Evolutionary conservation across 1,140 invertebrate species (phyloP).

Genomic region (Eupristina koningsbergeri): DNA sequence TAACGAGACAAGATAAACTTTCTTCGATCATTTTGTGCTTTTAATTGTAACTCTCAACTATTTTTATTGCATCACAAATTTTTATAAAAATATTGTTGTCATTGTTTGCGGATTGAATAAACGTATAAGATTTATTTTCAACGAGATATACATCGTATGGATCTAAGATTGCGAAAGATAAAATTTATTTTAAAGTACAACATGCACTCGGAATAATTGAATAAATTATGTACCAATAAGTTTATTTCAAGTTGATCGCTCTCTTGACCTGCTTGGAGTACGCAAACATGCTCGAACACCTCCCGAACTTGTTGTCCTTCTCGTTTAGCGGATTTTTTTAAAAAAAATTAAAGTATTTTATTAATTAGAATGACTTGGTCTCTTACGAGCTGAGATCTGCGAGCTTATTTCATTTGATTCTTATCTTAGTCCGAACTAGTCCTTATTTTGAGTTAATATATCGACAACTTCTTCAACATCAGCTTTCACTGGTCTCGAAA

Average conservation of each 20-base stretch:
- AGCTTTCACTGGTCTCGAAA: background rate
- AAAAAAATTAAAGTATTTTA: no score
- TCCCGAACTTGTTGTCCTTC: no score
- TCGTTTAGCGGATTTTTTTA: no score
- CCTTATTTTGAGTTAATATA: no score
- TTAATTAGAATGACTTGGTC: no score
- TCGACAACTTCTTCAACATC: background rate
- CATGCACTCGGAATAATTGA: background rate
- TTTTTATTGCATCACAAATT: slow-evolving; percentile 5
- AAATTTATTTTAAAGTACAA: slow-evolving; percentile 9
- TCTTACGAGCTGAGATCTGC: no score
- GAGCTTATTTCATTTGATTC: no score
- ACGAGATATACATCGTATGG: background rate
- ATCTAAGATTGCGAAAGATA: slow-evolving; percentile 1
- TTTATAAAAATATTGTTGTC: slow-evolving; percentile 20
- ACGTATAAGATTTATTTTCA: background rate
- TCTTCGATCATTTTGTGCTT: slow-evolving; percentile 17
- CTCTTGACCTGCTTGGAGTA: background rate
- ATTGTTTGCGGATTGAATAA: background rate
- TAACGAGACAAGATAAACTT: slow-evolving; percentile 17
- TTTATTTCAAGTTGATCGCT: background rate
- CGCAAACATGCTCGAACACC: no score
- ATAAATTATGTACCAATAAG: background rate
- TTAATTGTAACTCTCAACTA: slow-evolving; percentile 4
- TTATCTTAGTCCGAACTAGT: no score